Percentiles rank a stretch among this genome's conserved stretches.
Conservation (phyloP, 2,113 vertebrate genomes). For the Microcebus griseorufus region DNA sequence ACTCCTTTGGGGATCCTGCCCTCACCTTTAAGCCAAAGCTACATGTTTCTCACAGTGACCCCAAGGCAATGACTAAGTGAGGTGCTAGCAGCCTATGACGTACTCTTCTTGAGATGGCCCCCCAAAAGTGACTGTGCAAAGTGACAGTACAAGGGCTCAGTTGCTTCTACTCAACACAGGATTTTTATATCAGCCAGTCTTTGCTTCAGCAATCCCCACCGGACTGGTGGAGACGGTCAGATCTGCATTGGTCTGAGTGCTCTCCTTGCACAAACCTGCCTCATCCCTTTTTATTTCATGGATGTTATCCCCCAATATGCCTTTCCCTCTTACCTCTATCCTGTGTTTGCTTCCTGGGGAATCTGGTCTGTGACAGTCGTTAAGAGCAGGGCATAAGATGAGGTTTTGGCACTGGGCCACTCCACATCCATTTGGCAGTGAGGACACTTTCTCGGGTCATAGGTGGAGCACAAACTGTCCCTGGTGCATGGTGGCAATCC, state of each 20-base stretch:
- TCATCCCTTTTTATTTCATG: neutral
- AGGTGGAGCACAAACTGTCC: neutral
- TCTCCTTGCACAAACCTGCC: neutral
- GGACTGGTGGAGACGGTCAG: neutral
- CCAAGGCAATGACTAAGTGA: neutral
- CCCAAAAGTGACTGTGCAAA: no score
- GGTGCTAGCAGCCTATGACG: rapidly evolving
- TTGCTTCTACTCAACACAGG: no score
- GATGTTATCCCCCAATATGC: neutral
- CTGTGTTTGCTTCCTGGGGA: neutral
- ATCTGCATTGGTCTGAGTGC: neutral
- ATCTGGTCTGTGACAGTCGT: rapidly evolving
- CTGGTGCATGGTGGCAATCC: neutral
- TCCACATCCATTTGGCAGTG: neutral
- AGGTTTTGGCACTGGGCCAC: rapidly evolving
- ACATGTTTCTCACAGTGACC: no score
- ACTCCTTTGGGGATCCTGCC: neutral
- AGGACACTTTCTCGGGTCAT: neutral
- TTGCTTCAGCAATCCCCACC: no score
- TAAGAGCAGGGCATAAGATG: neutral
- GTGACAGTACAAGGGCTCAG: rapidly evolving
- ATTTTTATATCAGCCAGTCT: neutral
- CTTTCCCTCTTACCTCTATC: neutral
- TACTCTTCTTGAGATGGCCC: neutral
- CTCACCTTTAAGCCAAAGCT: neutral